Percentiles rank a stretch among this genome's conserved stretches.
Conservation (phyloP, 2,888 invertebrate species). For the Macrophya annulata region DNA sequence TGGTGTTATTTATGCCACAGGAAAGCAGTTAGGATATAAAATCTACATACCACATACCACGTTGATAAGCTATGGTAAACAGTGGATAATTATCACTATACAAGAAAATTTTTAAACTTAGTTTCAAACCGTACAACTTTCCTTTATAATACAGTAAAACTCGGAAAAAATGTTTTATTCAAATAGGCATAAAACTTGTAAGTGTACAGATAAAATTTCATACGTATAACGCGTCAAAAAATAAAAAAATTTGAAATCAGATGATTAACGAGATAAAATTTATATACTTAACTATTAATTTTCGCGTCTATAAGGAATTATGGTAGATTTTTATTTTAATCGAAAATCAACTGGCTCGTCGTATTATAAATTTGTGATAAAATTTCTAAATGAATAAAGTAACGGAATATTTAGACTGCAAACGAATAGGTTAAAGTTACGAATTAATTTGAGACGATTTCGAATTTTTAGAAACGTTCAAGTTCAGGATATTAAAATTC, state of each 20-base stretch:
- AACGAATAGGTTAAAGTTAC: no score
- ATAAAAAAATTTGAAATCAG: background rate
- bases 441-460: no score
- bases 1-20: constrained; percentile 15
- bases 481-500: no score
- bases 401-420: background rate
- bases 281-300: background rate
- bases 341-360: background rate
- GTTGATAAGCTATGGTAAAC: constrained; percentile 31
- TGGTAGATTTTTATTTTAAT: background rate
- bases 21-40: constrained; percentile 47
- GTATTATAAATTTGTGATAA: no score
- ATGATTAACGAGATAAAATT: background rate
- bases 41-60: constrained; percentile 47
- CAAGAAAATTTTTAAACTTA: background rate
- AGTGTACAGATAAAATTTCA: background rate
- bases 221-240: no score
- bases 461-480: no score
- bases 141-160: background rate
- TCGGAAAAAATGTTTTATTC: background rate
- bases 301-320: no score
- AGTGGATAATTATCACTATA: constrained; percentile 8
- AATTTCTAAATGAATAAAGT: background rate
- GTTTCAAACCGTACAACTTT: constrained; percentile 1
- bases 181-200: background rate